Conservation (phyloP, 2,797 vertebrate species). For the Lacerta bilineata region DNA sequence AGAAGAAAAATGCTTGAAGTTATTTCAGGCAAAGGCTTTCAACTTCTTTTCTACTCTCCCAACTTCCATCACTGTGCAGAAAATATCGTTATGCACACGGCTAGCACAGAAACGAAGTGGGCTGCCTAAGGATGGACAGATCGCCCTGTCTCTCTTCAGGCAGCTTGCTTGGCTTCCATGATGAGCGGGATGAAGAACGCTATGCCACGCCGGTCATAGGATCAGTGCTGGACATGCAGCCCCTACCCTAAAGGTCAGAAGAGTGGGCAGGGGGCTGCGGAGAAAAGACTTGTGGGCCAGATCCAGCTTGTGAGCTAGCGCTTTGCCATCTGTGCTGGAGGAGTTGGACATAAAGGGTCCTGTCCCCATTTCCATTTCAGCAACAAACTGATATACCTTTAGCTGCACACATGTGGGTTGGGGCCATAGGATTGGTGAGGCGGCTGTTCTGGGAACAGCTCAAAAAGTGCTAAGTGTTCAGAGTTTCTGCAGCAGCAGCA, state of each 20-base stretch:
- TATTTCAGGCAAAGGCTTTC: no score
- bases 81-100: no score
- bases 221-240: not conserved
- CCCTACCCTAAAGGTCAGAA: not conserved
- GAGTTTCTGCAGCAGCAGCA: fast-evolving
- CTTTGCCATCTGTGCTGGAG: not conserved
- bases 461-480: fast-evolving
- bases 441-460: fast-evolving
- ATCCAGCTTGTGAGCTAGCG: not conserved
- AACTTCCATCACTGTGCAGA: no score
- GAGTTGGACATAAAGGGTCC: not conserved
- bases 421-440: not conserved
- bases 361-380: not conserved
- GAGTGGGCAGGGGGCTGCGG: not conserved
- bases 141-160: no score
- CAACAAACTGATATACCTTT: not conserved
- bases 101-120: no score
- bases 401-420: not conserved
- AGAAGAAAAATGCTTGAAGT: no score
- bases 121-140: no score
- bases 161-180: no score
- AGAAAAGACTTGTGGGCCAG: not conserved
- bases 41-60: no score
- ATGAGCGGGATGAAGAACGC: not conserved
- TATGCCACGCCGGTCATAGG: not conserved